Percentiles rank a stretch among this genome's conserved stretches.
These are phyloP conservation scores for Drosophila biarmipes DNA, from an alignment of 1,140 invertebrate species.

Conservation along the genomic window DNA sequence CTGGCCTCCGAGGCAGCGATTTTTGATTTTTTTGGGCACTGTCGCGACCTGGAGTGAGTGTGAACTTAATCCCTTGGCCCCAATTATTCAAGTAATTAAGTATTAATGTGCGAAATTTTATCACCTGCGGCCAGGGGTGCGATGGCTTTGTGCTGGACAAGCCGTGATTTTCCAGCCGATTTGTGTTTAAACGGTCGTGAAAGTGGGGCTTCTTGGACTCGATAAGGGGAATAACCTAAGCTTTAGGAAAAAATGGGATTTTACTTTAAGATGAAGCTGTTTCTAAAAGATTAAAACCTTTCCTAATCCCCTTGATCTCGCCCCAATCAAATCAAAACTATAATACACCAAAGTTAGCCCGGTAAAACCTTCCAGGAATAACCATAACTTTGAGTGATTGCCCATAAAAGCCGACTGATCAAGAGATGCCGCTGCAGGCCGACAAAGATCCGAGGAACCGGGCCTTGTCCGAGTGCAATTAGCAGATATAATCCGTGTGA, in stretches of 20 bases:
- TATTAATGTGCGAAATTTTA: slow-evolving; percentile 82
- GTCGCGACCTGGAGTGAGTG: slow-evolving; percentile 48
- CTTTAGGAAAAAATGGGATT: not conserved
- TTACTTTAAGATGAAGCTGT: too few species aligned
- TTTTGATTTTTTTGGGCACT: slow-evolving; percentile 9
- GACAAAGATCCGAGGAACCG: slow-evolving; percentile 28
- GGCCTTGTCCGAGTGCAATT: slow-evolving; percentile 47
- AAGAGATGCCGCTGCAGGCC: slow-evolving; percentile 45
- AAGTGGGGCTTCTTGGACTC: slow-evolving; percentile 56
- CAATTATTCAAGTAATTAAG: slow-evolving; percentile 83
- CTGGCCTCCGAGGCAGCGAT: slow-evolving; percentile 5
- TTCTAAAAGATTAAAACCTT: too few species aligned
- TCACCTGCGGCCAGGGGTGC: slow-evolving; percentile 63
- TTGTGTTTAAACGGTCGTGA: slow-evolving; percentile 67
- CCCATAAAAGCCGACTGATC: slow-evolving; percentile 40
- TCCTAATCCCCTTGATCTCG: too few species aligned
- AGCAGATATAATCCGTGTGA: slow-evolving; percentile 81
- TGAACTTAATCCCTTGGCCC: slow-evolving; percentile 78
- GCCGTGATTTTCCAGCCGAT: slow-evolving; percentile 78
- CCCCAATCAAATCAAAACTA: not conserved
- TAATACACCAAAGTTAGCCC: too few species aligned
- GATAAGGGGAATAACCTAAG: slow-evolving; percentile 2
- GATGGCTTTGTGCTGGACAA: slow-evolving; percentile 18
- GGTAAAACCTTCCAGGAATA: not conserved
- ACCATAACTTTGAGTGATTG: slow-evolving; percentile 32